Percentiles rank a stretch among this genome's conserved stretches.
phyloP scores from a whole-genome alignment of 2,888 invertebrate species.

The Onthophagus sagittarius region DNA sequence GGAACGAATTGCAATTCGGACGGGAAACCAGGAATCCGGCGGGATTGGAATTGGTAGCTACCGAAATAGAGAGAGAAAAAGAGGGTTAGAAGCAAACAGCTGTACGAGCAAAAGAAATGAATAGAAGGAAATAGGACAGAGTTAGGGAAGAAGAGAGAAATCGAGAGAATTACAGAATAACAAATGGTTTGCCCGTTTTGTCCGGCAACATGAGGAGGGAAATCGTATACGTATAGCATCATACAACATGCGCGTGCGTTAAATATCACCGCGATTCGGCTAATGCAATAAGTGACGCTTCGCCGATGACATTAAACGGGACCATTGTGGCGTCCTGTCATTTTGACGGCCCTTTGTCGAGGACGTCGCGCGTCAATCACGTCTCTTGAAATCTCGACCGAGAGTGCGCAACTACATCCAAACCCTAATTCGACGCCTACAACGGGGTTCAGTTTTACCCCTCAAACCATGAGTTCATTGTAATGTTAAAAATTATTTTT shows the following conservation, averaged over 20 bases:
- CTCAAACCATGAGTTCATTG: not conserved
- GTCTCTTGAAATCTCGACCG: constrained; percentile 4
- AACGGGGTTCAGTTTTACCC: not conserved
- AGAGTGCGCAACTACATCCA: not conserved
- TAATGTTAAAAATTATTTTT: too few species aligned
- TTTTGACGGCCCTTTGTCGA: constrained; percentile 27
- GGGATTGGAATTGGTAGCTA: not conserved
- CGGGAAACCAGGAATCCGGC: not conserved
- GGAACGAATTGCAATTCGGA: not conserved
- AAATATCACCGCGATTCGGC: constrained; percentile 27
- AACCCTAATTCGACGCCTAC: not conserved
- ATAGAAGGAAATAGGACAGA: too few species aligned
- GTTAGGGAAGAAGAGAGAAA: too few species aligned
- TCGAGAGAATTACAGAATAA: not conserved
- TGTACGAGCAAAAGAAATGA: too few species aligned
- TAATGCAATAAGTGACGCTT: constrained; percentile 39
- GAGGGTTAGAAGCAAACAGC: not conserved
- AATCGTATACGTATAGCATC: not conserved
- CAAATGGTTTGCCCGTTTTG: not conserved
- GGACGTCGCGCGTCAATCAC: constrained; percentile 31
- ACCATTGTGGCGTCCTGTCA: constrained; percentile 33
- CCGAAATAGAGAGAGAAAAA: not conserved
- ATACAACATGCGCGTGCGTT: not conserved
- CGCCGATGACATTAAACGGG: constrained; percentile 36
- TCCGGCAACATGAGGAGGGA: not conserved